Conservation (phyloP, 2,888 invertebrate species). For the Leptinotarsa haldemani region DNA sequence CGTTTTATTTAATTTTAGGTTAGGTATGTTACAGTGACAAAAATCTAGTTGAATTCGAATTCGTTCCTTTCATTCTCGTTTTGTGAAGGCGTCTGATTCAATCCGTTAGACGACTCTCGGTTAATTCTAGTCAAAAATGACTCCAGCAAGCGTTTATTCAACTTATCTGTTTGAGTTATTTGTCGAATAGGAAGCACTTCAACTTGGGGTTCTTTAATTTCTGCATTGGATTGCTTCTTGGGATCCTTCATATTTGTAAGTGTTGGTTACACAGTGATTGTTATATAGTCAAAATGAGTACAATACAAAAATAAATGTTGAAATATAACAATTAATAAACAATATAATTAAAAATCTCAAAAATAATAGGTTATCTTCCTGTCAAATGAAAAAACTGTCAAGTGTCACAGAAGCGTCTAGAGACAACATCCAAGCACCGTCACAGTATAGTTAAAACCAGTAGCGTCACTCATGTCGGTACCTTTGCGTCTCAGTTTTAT, state of each 20-base stretch:
- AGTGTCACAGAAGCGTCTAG: too few relatives aligned
- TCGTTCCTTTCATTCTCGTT: slow-evolving; percentile 12
- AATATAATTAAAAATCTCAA: too few relatives aligned
- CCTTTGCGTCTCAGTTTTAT: too few relatives aligned
- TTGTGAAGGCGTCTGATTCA: background rate
- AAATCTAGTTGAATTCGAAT: slow-evolving; percentile 27
- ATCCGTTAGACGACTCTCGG: slow-evolving; percentile 42
- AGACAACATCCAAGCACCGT: too few relatives aligned
- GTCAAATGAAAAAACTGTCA: too few relatives aligned
- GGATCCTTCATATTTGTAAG: slow-evolving; percentile 20
- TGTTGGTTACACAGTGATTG: background rate
- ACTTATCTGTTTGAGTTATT: slow-evolving; percentile 73
- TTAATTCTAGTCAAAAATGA: slow-evolving; percentile 74
- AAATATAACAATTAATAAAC: background rate
- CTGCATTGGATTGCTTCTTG: background rate
- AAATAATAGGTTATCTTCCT: too few relatives aligned
- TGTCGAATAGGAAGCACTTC: slow-evolving; percentile 46
- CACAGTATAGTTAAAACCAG: too few relatives aligned
- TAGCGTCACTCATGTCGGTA: too few relatives aligned
- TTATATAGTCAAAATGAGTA: too few relatives aligned
- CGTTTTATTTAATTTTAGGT: slow-evolving; percentile 42
- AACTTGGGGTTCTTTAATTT: slow-evolving; percentile 9
- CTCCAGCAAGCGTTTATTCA: slow-evolving; percentile 75
- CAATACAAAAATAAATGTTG: too few relatives aligned
- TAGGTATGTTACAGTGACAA: slow-evolving; percentile 48